Base-by-base conservation (phyloP, 2,797 vertebrate species). In the Parauchenoglanis ngamensis region DNA sequence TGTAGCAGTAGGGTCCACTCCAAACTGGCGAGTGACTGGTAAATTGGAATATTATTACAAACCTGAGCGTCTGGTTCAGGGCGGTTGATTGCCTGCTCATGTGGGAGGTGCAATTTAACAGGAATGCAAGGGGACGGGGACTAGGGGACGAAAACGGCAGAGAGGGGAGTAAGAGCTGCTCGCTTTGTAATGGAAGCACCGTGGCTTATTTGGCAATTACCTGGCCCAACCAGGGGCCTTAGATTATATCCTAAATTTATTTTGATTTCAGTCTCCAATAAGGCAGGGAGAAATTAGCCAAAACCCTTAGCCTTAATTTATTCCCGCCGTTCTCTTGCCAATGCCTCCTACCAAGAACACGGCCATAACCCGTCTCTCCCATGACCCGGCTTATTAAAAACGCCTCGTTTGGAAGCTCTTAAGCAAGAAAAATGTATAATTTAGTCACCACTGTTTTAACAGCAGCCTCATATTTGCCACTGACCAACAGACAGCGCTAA, bases 1-100 rank as follows among this genome's bases (percentile, higher is more conserved):
- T 93, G 83, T 95, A 94, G 95, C 94, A 95, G 95, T 94, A 92
- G 92, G 94, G 92, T 90, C 92, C 92, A 92, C 94, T 94, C 93
- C 94, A 95, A 95, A 95, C 92, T 59, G 91, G 93, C 87, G 88
- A 94, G 94, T 94, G 94, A 95, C 92, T 94, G 94, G 92, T 94
- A 95, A 86, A 96, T 96, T 96, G 94, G 94, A 95, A 96, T 95
- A 95, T 95, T 95, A 96, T 96, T 96, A 95, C 94, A 95, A 96
- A 95, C 94, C 94, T 92, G 92, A 94, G 93, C 90, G 93, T 92
- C 90, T 94, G 94, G 86, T 88, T 89, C 93, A 78, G 92, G 94
- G 93, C 93, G 94, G 93, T 93, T 96, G 95, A 96, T 95, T 96
- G 94, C 94, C 93, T 92, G 91, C 94, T 94, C 94, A 93, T 88